Evolutionary conservation across 2,113 vertebrate species (phyloP).

Genomic region (Albula glossodonta): DNA sequence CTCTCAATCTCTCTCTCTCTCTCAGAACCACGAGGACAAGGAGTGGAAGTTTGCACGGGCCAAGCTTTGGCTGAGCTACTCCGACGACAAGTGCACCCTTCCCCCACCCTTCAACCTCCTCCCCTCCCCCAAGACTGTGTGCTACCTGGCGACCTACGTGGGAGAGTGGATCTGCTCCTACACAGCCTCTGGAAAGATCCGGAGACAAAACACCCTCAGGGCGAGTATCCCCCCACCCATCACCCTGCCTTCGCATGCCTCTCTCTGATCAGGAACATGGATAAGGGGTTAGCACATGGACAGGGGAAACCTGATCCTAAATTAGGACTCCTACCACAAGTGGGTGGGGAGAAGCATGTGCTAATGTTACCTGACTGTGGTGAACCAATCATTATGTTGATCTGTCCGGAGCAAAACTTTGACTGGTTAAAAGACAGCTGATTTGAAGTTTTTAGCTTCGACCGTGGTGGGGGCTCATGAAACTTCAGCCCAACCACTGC

Average conservation of each 20-base stretch:
- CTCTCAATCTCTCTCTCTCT: constrained; percentile 19
- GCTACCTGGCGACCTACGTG: constrained; percentile 89
- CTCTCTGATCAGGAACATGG: neutral
- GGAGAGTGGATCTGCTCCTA: constrained; percentile 96
- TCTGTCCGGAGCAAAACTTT: too few species aligned
- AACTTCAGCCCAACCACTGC: too few species aligned
- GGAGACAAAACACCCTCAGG: constrained; percentile 94
- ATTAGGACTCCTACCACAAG: too few species aligned
- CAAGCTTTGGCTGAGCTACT: constrained; percentile 98
- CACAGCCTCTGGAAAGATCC: constrained; percentile 87
- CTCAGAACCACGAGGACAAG: constrained; percentile 95
- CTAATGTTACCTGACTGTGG: too few species aligned
- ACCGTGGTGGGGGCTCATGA: too few species aligned
- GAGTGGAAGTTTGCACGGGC: constrained; percentile 98
- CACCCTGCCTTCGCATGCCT: neutral
- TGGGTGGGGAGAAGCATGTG: too few species aligned
- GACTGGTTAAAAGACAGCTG: too few species aligned
- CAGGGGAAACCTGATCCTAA: too few species aligned
- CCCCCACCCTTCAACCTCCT: constrained; percentile 95
- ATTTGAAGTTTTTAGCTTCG: too few species aligned
- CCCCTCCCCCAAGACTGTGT: constrained; percentile 92
- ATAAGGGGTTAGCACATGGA: neutral
- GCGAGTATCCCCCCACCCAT: constrained; percentile 61
- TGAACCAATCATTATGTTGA: too few species aligned
- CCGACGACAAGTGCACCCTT: constrained; percentile 93